A percentile compares a stretch with the other conserved stretches of the same genome.
Evolutionary conservation across 2,113 vertebrate species (phyloP).

Genomic region (Cisticola juncidis): DNA sequence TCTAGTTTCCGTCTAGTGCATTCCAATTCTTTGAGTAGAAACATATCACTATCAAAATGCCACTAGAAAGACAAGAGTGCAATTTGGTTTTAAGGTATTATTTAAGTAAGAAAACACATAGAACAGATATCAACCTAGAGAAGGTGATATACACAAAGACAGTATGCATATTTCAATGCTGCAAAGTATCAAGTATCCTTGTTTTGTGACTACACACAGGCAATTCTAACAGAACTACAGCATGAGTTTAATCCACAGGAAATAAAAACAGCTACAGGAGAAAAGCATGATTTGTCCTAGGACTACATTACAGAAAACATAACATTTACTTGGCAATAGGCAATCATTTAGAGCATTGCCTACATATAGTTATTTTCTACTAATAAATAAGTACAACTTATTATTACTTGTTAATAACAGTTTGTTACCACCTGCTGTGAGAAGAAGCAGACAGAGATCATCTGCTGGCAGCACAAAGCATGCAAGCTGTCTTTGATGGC

Average conservation of each 20-base stretch:
- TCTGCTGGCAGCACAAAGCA: neutral
- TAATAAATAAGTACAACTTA: neutral
- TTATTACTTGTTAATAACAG: neutral
- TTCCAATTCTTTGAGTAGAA: neutral
- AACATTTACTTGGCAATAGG: neutral
- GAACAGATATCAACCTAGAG: neutral
- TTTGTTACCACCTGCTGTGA: neutral
- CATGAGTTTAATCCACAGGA: neutral
- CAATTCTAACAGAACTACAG: neutral
- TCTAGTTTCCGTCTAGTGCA: neutral
- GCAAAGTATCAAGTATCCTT: neutral
- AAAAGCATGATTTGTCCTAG: neutral
- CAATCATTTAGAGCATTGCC: neutral
- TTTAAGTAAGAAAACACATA: neutral
- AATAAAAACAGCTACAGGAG: neutral
- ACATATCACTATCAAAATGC: neutral
- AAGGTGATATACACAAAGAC: neutral
- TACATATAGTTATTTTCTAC: neutral
- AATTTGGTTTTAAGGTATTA: neutral
- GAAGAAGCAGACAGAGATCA: neutral
- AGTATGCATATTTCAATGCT: neutral
- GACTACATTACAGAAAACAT: neutral
- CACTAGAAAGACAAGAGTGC: neutral
- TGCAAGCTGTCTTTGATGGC: neutral
- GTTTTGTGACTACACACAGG: neutral